Evolutionary conservation across 2,797 vertebrate species (phyloP).

Genomic region (Phaenicophaeus curvirostris): DNA sequence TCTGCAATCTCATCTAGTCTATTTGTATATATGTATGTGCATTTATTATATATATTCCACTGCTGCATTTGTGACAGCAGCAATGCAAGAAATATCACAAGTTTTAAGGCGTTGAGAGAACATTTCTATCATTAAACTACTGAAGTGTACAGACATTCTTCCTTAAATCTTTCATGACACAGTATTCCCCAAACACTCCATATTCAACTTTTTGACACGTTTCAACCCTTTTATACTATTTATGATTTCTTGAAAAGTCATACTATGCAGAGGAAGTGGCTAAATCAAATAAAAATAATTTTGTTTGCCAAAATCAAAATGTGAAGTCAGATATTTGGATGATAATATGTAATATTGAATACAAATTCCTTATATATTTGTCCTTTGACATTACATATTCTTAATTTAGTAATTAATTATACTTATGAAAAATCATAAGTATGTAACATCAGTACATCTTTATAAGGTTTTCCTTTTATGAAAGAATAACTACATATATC

Average conservation of each 20-base stretch:
- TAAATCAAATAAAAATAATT: neutral
- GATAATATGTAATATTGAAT: neutral
- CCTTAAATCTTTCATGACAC: conserved; percentile 17
- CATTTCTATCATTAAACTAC: neutral
- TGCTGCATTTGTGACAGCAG: neutral
- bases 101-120: conserved; percentile 11
- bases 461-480: neutral
- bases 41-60: neutral
- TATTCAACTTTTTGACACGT: neutral
- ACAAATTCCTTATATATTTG: neutral
- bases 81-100: neutral
- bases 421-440: neutral
- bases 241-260: neutral
- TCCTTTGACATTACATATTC: neutral
- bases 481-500: neutral
- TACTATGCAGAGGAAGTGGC: neutral
- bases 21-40: neutral
- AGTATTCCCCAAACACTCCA: neutral
- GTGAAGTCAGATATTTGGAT: neutral
- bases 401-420: neutral
- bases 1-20: neutral
- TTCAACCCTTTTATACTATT: neutral
- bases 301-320: neutral
- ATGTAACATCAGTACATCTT: neutral
- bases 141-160: neutral